Base-by-base conservation (phyloP, 1,140 invertebrate genomes). In the Uloborus diversus region DNA sequence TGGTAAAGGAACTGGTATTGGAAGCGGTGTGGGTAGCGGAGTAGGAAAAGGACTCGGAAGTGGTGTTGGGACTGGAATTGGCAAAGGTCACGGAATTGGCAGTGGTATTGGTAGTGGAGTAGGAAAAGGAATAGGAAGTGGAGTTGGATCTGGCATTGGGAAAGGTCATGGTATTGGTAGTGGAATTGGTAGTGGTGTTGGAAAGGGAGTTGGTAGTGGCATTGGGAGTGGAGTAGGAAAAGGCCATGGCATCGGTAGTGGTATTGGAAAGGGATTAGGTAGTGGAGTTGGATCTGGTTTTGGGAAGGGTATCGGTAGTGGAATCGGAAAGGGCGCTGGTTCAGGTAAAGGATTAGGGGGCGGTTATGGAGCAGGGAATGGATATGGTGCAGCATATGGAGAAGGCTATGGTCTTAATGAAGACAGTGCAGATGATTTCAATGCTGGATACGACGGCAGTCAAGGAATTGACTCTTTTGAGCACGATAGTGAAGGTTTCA, bases 391-490 rank as follows among this genome's bases (percentile, higher is more conserved):
- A 51, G 66, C 30, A 56, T 20, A 59, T 30, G 25, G 25, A 30
- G 30, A 61, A 32, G 69, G 69, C 5, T n/a, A 59, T 3, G 69
- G 56, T 20, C 37, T 61, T 25, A 28, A 53, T 23, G 56, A 17
- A 42, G 69, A 73, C 17, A 61, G 61, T 30, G 57, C 42, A 4
- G 23, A 66, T 30, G 37, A 66, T 25, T 51, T 66, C 14, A 27
- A 33, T 33, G 49, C 11, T 23, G 56, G 69, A 4, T 73, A 73
- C 61, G 69, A 57, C 14, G 25, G 25, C 11, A 17, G 30, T 51
- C n/a, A 49, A 1, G 59, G 35, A 27, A 14, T 28, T 25, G 71
- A 75, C 53, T 75, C 71, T n/a, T 75, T 75, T 4, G 61, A 64
- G 35, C 14, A 64, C 2, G 47, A 25, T n/a, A 32, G 33, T 33